Conservation (phyloP, 2,797 vertebrate species). For the Melanotaenia boesemani region DNA sequence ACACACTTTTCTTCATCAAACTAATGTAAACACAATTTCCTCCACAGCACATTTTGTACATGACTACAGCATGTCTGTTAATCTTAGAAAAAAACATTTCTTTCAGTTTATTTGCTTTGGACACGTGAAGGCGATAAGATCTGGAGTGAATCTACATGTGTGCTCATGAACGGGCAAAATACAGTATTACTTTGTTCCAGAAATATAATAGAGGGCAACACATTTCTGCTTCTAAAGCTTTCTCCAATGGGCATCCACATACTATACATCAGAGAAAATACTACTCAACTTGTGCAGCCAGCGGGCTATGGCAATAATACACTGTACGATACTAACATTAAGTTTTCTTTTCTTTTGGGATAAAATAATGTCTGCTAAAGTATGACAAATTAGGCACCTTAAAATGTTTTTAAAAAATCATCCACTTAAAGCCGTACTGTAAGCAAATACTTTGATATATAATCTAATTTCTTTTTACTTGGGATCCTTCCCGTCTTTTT, state of each 20-base stretch:
- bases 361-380: constrained; percentile 80
- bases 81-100: constrained; percentile 59
- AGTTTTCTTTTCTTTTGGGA: constrained; percentile 75
- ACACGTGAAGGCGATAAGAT: constrained; percentile 76
- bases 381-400: constrained; percentile 84
- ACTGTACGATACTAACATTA: constrained; percentile 77
- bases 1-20: constrained; percentile 76
- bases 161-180: constrained; percentile 75
- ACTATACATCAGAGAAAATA: constrained; percentile 79
- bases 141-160: constrained; percentile 73
- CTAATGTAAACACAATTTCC: constrained; percentile 86
- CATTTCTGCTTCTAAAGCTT: constrained; percentile 82
- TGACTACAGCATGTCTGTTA: constrained; percentile 76
- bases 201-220: constrained; percentile 75
- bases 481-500: constrained; percentile 67
- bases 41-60: constrained; percentile 75
- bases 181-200: constrained; percentile 73
- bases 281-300: constrained; percentile 81
- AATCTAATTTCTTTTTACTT: constrained; percentile 78
- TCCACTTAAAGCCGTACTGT: constrained; percentile 82
- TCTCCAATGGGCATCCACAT: constrained; percentile 77
- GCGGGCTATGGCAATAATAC: constrained; percentile 81
- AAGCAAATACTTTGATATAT: constrained; percentile 83
- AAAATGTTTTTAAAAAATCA: constrained; percentile 81
- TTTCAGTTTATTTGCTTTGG: constrained; percentile 71